Base-by-base conservation (phyloP, 2,113 vertebrate species). In the Microtus ochrogaster region DNA sequence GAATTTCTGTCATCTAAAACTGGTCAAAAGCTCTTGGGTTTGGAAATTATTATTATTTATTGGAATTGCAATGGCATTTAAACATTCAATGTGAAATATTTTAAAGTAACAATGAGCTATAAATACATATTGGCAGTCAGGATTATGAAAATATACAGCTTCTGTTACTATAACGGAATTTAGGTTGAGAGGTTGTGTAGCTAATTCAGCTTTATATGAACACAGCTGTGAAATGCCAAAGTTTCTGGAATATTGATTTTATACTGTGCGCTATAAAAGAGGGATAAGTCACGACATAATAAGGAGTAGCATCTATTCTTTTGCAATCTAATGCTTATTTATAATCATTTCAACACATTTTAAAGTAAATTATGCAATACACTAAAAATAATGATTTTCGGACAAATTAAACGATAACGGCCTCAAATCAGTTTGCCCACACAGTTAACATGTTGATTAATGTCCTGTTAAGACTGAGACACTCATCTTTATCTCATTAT, bases 381-480 rank as follows among this genome's bases (percentile, higher is more conserved):
- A 97, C 98, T 96, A 98, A 98, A 98, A 98, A 97, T 98, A 98
- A 98, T 98, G 96, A 98, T 98, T 98, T 98, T 98, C 98, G 98
- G 97, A 98, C 98, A 98, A 98, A 98, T 98, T 98, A 98, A 98
- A 97, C 91, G 14, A 0, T 98, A 98, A 98, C 96, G 97, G 95
- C 97, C 96, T 98, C 98, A 98, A 97, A 98, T 98, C 98, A 98
- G 98, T 98, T 98, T 98, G 97, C 97, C 97, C 97, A 98, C 98
- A 98, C 96, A 93, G 98, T 98, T 99, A 99, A 98, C 98, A 96
- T 96, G 98, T 98, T 99, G 98, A 99, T 99, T 98, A 98, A 99
- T 99, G 98, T 98, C 98, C 98, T 99, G 98, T 98, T 98, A 98
- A 98, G 97, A 95, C 97, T 21, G 91, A 98, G 98, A 97, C 92